Evolutionary conservation across 2,113 vertebrate genomes (phyloP).

Genomic region (human (Homo sapiens)): GRCh38 chr5:2529001-2529500

Average conservation of each 20-base stretch:
- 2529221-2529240: neutral
- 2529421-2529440: neutral
- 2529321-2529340: accelerated
- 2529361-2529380: no score
- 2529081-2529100: neutral
- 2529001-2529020: accelerated
- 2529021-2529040: accelerated
- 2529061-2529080: accelerated
- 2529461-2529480: accelerated
- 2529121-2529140: neutral
- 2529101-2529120: neutral
- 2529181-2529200: neutral
- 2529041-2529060: accelerated
- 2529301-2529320: neutral
- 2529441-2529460: neutral
- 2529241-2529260: neutral
- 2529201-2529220: no score
- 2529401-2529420: neutral
- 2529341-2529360: neutral
- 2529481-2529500: neutral
- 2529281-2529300: no score
- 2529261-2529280: neutral
- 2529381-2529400: neutral
- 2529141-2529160: accelerated
- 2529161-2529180: neutral